Conservation (phyloP, 2,797 vertebrate species). For the Sylvia borin region DNA sequence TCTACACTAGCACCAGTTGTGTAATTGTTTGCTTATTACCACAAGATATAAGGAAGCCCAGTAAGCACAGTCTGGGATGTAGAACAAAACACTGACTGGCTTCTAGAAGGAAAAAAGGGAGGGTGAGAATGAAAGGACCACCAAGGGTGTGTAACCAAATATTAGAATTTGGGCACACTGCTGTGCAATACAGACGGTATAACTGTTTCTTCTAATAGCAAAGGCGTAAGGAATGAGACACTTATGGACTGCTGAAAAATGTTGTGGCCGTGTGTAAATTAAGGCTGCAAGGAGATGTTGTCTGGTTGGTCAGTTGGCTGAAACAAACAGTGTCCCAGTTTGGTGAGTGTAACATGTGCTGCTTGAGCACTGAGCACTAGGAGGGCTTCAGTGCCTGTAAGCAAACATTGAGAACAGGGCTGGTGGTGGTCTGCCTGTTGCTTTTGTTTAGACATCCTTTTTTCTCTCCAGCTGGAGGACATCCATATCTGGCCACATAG, state of each 20-base stretch:
- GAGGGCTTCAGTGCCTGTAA: background rate
- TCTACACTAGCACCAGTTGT: background rate
- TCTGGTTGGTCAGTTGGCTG: background rate
- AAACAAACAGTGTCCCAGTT: background rate
- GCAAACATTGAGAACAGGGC: background rate
- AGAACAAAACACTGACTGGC: background rate
- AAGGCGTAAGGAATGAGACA: background rate
- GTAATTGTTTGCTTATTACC: conserved; percentile 5
- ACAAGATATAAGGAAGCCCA: background rate
- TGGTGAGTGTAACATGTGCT: background rate
- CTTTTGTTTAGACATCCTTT: background rate
- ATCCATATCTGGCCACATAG: fast-evolving
- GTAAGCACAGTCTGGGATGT: background rate
- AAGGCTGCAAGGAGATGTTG: background rate
- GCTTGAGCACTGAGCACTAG: background rate
- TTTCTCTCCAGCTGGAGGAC: background rate
- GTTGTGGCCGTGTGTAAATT: background rate
- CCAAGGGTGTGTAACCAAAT: background rate
- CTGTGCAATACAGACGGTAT: background rate
- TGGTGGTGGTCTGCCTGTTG: background rate
- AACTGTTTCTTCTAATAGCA: background rate
- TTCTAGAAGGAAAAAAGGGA: background rate
- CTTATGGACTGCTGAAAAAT: background rate
- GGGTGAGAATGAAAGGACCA: background rate
- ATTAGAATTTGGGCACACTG: background rate